These are phyloP conservation scores for Orbicella faveolata DNA, from an alignment of 64 coral and sea anemone species.

Conservation along the genomic window DNA sequence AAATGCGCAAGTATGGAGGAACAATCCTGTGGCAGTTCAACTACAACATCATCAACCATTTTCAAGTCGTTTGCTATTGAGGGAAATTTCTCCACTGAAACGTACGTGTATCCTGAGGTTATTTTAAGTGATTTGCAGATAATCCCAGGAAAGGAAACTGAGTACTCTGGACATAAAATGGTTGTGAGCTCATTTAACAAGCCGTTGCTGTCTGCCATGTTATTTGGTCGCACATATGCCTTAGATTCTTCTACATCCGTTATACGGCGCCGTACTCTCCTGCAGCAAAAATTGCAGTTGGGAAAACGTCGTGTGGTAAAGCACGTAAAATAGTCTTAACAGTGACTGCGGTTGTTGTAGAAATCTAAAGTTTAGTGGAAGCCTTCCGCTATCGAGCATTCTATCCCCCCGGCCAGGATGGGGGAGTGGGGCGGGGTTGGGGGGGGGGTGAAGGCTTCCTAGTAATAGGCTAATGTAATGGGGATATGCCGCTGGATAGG, in stretches of 20 bases:
- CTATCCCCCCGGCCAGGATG: too few species aligned
- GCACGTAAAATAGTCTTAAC: too few species aligned
- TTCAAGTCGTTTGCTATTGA: conserved; percentile 77
- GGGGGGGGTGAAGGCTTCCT: too few species aligned
- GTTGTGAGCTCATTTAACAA: conserved; percentile 40
- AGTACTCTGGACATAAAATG: conserved; percentile 28
- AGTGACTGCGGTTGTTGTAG: too few species aligned
- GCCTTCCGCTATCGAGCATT: too few species aligned
- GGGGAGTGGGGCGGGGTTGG: too few species aligned
- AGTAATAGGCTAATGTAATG: too few species aligned
- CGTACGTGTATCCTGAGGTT: conserved; percentile 81
- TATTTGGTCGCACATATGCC: conserved; percentile 78
- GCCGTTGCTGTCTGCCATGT: conserved; percentile 71
- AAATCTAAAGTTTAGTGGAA: too few species aligned
- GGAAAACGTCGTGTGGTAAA: too few species aligned
- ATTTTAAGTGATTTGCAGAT: conserved; percentile 59
- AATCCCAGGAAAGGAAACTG: conserved; percentile 21
- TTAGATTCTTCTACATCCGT: neutral
- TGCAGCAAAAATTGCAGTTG: too few species aligned
- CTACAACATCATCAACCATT: conserved; percentile 51
- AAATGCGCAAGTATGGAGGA: conserved; percentile 63
- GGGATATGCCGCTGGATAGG: too few species aligned
- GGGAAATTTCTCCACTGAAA: conserved; percentile 63
- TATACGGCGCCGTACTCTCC: too few species aligned
- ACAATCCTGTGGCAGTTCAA: conserved; percentile 60